Base-by-base conservation (phyloP, 2,797 vertebrate genomes). In the Carapus acus region DNA sequence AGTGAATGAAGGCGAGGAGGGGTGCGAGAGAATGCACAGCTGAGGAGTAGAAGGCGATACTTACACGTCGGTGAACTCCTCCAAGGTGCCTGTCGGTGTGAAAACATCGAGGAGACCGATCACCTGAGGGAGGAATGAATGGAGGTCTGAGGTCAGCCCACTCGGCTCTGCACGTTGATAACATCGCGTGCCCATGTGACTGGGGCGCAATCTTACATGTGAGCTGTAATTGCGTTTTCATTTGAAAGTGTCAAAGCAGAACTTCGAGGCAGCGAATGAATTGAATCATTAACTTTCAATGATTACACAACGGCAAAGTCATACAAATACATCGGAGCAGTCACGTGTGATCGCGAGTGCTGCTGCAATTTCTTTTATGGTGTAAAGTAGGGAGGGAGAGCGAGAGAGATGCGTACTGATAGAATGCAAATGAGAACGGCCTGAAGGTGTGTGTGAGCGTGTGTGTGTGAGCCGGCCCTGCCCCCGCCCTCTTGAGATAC, bases 51-150 rank as follows among this genome's bases (percentile, higher is more conserved):
- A n/a, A n/a, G 16, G 7, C 36, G 12, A 16, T 76, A 97, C 94
- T 93, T 88, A 99, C 96, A 99, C 94, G 56, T 99, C 95, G 69
- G 85, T 94, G 87, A 98, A 99, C 73, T 94, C 94, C 76, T 96
- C 88, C 77, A 97, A 85, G 41, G 85, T 91, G 31, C 90, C 91
- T 39, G 89, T 88, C 29, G 95, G 94, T 3, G 93, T 91, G 79
- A 99, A 98, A 60, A 94, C 93, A 54, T 98, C 94, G 85, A 99
- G 78, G 7, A 98, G 88, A 54, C 96, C 93, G n/a, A 99, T 98
- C 61, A 98, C 96, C 96, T 98, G 67, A 74, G 74, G 45, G 41
- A n/a, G n/a, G n/a, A n/a, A n/a, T 2, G 67, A 48, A 55, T 11
- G 75, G 17, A 73, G 23, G 39, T 44, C 17, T 52, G 46, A 43